A percentile compares a stretch with the other conserved stretches of the same genome.
phyloP scores from a whole-genome alignment of 2,888 invertebrate genomes.

The Allygus modestus region DNA sequence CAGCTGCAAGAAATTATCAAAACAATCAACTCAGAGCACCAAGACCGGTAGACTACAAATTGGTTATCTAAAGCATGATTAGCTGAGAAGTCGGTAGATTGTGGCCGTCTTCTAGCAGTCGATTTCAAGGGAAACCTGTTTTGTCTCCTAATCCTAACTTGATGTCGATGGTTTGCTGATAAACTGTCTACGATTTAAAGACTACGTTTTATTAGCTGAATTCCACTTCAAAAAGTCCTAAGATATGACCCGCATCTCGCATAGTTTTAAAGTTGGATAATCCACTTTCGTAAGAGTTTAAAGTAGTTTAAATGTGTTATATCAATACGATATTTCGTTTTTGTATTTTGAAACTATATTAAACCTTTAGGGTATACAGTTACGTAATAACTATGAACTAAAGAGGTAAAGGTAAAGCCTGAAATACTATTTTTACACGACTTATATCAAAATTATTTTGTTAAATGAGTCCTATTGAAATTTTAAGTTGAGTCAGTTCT shows the following conservation, averaged over 20 bases:
- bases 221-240: not conserved
- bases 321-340: too few species aligned
- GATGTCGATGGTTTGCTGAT: slow-evolving; percentile 9
- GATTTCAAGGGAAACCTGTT: not conserved
- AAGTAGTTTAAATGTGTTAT: too few species aligned
- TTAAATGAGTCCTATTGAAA: too few species aligned
- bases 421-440: too few species aligned
- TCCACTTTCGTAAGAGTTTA: not conserved
- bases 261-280: not conserved
- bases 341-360: too few species aligned
- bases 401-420: too few species aligned
- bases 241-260: not conserved
- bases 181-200: not conserved
- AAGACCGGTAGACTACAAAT: not conserved
- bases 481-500: too few species aligned
- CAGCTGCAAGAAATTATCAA: not conserved
- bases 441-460: too few species aligned
- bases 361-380: too few species aligned
- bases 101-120: not conserved
- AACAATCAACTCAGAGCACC: not conserved
- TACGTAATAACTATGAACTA: too few species aligned
- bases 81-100: not conserved
- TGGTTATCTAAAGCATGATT: slow-evolving; percentile 8
- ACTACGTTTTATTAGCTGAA: slow-evolving; percentile 12
- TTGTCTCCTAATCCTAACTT: not conserved